Base-by-base conservation (phyloP, 2,888 invertebrate genomes). In the Drosophila picticornis region DNA sequence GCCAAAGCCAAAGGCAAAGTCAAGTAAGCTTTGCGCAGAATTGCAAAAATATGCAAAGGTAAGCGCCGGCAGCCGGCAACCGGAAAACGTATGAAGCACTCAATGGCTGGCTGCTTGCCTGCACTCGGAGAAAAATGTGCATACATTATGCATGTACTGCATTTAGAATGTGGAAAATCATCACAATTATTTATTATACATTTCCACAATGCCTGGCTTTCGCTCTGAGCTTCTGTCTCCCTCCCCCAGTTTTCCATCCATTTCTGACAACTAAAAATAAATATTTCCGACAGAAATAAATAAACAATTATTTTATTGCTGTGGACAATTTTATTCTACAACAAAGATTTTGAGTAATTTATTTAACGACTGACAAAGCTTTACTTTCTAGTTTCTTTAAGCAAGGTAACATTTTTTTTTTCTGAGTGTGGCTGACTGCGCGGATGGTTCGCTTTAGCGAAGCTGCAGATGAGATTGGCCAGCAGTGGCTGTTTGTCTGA, bases 11-110 rank as follows among this genome's bases (percentile, higher is more conserved):
- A 62, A 66, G 77, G 61, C 65, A 72, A 82, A 90, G 83, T 62
- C 81, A 83, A 88, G 89, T 74, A 66, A 90, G 91, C 88, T 88
- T 86, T 84, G 80, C 91, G 83, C 86, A 88, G 88, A 87, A 87
- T 91, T 91, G 90, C 91, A 89, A 90, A 87, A 87, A 91, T 91
- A 90, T 91, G 90, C 91, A 91, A 87, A 87, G 90, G 85, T 91
- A 91, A 80, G 86, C 76, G 72, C 64, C 61, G 53, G 52, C 59
- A 75, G 52, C 38, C 22, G 53, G 52, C 59, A 75, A 46, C 38
- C 22, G 58, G 68, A 38, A 50, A 56, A 29, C 34, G 43, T 46
- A 40, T 57, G 55, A 60, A 72, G 84, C 51, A 50, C 55, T 76
- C 48, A 62, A 59, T 65, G 65, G 40, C 34, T 50, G 36, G 27